Evolutionary conservation across 2,888 invertebrate genomes (phyloP), one percentile per base, ranked within the genome.

Genomic region (Gandaritis pyraliata): DNA sequence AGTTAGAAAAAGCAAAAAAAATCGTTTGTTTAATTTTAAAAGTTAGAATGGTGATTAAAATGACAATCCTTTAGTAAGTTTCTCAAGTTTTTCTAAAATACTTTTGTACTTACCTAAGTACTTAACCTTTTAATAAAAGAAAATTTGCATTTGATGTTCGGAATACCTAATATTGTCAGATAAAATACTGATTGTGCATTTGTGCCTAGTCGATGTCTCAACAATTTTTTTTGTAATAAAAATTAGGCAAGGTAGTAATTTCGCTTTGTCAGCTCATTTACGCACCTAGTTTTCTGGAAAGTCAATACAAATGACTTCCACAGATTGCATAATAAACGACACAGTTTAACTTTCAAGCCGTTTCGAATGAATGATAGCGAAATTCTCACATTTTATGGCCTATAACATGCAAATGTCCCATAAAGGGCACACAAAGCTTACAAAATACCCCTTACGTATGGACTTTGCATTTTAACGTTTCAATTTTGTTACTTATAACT

Each of bases 321-420:
- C 61, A 69, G 72, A 76, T 73, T 72, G 69, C 71, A 69, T 68
- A 73, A 68, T 64, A 74, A 69, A 59, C 55, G 58, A 66, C 71
- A 72, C 75, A 68, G 74, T 72, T 68, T 69, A 72, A 71, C 68
- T 74, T 66, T 66, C 58, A 60, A 71, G 70, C 65, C 63, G 66
- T 72, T 65, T 46, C 54, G 72, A 74, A 76, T 72, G 74, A 77
- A 77, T 75, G 74, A 72, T 69, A 68, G 72, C 72, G 74, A 70
- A 72, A 73, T 74, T 72, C 72, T 70, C 58, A 67, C 66, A 61
- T 73, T 90, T 90, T 88, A 89, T 85, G 66, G 87, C 65, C 86
- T 72, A 86, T 88, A 86, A 89, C 81, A 64, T 74, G 75, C 72
- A 72, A 78, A 73, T 72, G 68, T 65, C 77, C 76, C 65, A 77